Evolutionary conservation across 2,888 invertebrate genomes (phyloP).

Genomic region (Drosophila pseudotakahashii): DNA sequence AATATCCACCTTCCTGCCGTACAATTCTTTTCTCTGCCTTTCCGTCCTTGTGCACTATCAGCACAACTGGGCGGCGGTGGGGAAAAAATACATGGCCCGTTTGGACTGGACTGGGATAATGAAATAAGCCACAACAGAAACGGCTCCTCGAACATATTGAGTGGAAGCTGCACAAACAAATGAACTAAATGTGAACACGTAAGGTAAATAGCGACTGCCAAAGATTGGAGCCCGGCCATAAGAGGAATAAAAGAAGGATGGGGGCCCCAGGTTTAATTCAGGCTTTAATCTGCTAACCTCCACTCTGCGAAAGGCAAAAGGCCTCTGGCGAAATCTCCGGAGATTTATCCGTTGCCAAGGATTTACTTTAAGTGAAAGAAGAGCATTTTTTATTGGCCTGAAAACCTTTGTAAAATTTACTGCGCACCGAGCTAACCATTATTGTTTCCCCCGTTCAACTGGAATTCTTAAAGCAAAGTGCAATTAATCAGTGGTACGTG

Average conservation of each 20-base stretch:
- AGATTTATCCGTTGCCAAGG: neutral
- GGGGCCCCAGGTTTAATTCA: slow-evolving; percentile 7
- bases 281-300: slow-evolving; percentile 10
- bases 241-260: neutral
- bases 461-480: slow-evolving; percentile 25
- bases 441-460: slow-evolving; percentile 3
- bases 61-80: slow-evolving; percentile 10
- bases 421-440: neutral
- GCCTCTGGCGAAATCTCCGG: neutral
- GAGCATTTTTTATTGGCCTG: neutral
- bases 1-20: slow-evolving; percentile 21
- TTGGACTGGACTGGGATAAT: slow-evolving; percentile 44
- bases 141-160: slow-evolving; percentile 49
- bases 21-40: slow-evolving; percentile 24
- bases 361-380: neutral
- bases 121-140: slow-evolving; percentile 49
- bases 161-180: slow-evolving; percentile 59
- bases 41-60: slow-evolving; percentile 37
- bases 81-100: slow-evolving; percentile 34
- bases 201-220: slow-evolving; percentile 57
- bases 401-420: neutral
- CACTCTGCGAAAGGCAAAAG: neutral
- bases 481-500: slow-evolving; percentile 75
- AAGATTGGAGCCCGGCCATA: slow-evolving; percentile 14
- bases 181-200: slow-evolving; percentile 68